Base-by-base conservation (phyloP, 2,113 vertebrate genomes). In the Lucifuga dentata region DNA sequence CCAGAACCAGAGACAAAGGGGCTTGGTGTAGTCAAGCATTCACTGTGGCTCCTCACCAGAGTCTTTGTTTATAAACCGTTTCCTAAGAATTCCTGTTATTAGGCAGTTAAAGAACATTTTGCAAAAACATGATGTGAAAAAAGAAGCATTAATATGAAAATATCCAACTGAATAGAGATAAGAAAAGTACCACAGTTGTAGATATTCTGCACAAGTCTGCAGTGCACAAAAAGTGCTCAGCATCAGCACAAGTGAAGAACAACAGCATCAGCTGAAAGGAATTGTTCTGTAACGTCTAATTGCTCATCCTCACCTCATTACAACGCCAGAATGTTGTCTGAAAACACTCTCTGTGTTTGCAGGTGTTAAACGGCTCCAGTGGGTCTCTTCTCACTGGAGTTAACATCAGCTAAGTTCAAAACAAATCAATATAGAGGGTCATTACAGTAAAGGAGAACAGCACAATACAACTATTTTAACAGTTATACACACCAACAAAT, bases 1-100 rank as follows among this genome's bases (percentile, higher is more conserved):
- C 68, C 67, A 59, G 49, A 81, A 80, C 68, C 41, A 39, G 20
- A 72, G n/a, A 82, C 80, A 78, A 73, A 57, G 13, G 11, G 23
- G 32, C 11, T 2, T 21, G 43, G 39, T 70, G 71, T 24, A 71
- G 33, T 49, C 44, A 13, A 19, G 59, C 16, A 26, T 76, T 17
- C 38, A 33, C n/a, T 2, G 45, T 46, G 29, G 17, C 58, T 38
- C 44, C 36, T 45, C 35, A 50, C 38, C 35, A 10, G 15, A 9
- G 39, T 53, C 51, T 73, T 56, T 81, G 66, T 80, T 80, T 56
- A 52, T 19, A 29, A 19, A 44, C 26, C 36, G 49, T 3, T 20
- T 64, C 48, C 49, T 44, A 19, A 50, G 52, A 71, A n/a, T n/a
- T n/a, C n/a, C n/a, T n/a, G n/a, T n/a, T n/a, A n/a, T n/a, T 26